phyloP scores from a whole-genome alignment of 2,888 invertebrate genomes.

The Disparrhopalites patrizii region DNA sequence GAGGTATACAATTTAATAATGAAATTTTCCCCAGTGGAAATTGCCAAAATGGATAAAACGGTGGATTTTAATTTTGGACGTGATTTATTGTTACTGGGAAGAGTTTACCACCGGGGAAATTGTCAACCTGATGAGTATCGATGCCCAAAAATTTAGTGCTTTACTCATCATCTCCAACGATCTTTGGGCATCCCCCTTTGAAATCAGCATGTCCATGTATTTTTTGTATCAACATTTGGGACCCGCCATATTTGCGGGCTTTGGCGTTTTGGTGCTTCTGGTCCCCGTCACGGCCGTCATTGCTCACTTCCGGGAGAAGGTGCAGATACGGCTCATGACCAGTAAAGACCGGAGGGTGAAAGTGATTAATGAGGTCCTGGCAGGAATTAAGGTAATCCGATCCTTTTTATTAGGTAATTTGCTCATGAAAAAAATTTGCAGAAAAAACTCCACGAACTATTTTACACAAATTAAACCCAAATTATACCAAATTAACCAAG shows the following conservation, averaged over 20 bases:
- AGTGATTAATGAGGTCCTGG: slow-evolving; percentile 87
- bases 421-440: no score
- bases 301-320: slow-evolving; percentile 71
- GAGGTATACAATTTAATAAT: no score
- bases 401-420: no score
- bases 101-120: slow-evolving; percentile 80
- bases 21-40: no score
- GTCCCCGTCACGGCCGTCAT: slow-evolving; percentile 85
- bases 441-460: no score
- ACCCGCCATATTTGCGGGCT: slow-evolving; percentile 84
- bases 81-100: slow-evolving; percentile 51
- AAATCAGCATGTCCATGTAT: slow-evolving; percentile 77
- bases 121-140: slow-evolving; percentile 87
- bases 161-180: slow-evolving; percentile 73
- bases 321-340: slow-evolving; percentile 86
- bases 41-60: no score
- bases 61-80: no score
- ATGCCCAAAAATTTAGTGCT: slow-evolving; percentile 83
- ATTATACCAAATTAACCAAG: neutral
- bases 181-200: slow-evolving; percentile 84
- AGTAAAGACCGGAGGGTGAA: slow-evolving; percentile 90
- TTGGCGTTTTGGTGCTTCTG: slow-evolving; percentile 87
- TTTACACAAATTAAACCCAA: no score
- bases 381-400: slow-evolving; percentile 71
- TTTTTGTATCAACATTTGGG: slow-evolving; percentile 76